Conservation (phyloP, 2,113 vertebrate genomes). For the Caloenas nicobarica region DNA sequence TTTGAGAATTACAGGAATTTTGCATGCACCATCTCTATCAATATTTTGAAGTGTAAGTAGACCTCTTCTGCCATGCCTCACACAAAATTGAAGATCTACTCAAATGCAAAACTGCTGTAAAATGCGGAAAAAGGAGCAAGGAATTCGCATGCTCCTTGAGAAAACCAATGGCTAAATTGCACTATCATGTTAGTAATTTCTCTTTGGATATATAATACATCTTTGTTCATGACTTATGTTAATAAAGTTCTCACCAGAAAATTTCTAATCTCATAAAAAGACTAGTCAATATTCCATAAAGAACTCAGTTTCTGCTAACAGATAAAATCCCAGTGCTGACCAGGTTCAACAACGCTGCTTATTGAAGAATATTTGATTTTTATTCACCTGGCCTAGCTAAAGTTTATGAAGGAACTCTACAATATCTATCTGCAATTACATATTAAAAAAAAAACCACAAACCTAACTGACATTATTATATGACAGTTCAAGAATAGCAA, state of each 20-base stretch:
- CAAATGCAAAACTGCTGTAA: slow-evolving; percentile 10
- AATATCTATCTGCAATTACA: neutral
- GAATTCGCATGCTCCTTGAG: neutral
- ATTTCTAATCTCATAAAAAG: neutral
- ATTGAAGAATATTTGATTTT: slow-evolving; percentile 45
- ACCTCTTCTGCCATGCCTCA: slow-evolving; percentile 10
- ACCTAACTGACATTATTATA: neutral
- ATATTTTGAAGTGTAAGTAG: slow-evolving; percentile 34
- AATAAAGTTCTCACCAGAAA: neutral
- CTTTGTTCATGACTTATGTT: neutral
- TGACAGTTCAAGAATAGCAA: slow-evolving; percentile 25
- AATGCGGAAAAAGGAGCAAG: neutral
- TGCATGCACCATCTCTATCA: neutral
- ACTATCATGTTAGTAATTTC: neutral
- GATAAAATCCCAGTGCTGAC: slow-evolving; percentile 5
- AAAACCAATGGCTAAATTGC: neutral
- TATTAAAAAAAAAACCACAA: neutral
- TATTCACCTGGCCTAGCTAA: slow-evolving; percentile 44
- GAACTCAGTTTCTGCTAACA: slow-evolving; percentile 37
- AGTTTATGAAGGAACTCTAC: neutral
- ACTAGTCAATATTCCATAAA: slow-evolving; percentile 41
- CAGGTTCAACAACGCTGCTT: neutral
- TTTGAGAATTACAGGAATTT: neutral
- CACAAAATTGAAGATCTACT: slow-evolving; percentile 30
- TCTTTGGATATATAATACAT: neutral